These are phyloP conservation scores for Cheilosia variabilis DNA, from an alignment of 2,888 invertebrate species.

Conservation along the genomic window DNA sequence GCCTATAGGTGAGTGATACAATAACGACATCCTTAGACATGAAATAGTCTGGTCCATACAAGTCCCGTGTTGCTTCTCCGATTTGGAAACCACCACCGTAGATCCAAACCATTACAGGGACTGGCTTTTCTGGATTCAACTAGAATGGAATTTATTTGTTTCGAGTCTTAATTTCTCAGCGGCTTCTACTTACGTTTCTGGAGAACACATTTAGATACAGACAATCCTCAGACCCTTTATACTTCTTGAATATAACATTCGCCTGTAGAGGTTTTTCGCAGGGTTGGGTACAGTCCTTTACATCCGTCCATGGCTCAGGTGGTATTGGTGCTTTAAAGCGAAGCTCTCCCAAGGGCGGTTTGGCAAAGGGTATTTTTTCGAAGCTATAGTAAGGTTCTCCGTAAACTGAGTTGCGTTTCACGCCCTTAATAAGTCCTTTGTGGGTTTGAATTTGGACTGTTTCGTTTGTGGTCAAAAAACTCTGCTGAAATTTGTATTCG, in stretches of 20 bases:
- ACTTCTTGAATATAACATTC: constrained; percentile 78
- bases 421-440: constrained; percentile 80
- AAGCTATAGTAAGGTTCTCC: constrained; percentile 78
- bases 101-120: constrained; percentile 84
- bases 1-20: constrained; percentile 83
- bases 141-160: constrained; percentile 10
- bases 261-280: constrained; percentile 79
- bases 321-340: constrained; percentile 82
- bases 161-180: background rate
- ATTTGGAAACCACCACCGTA: constrained; percentile 84
- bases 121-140: constrained; percentile 76
- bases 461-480: constrained; percentile 79
- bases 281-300: constrained; percentile 82
- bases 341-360: constrained; percentile 83
- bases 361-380: constrained; percentile 80
- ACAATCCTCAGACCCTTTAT: constrained; percentile 84
- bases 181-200: constrained; percentile 74
- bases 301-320: constrained; percentile 82
- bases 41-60: constrained; percentile 83
- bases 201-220: constrained; percentile 84
- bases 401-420: constrained; percentile 72
- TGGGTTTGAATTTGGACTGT: constrained; percentile 79
- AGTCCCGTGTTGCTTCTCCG: constrained; percentile 81
- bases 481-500: constrained; percentile 80
- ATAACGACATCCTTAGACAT: constrained; percentile 83